Evolutionary conservation across 2,888 invertebrate species (phyloP).

Genomic region (Meiosimyza decipiens): DNA sequence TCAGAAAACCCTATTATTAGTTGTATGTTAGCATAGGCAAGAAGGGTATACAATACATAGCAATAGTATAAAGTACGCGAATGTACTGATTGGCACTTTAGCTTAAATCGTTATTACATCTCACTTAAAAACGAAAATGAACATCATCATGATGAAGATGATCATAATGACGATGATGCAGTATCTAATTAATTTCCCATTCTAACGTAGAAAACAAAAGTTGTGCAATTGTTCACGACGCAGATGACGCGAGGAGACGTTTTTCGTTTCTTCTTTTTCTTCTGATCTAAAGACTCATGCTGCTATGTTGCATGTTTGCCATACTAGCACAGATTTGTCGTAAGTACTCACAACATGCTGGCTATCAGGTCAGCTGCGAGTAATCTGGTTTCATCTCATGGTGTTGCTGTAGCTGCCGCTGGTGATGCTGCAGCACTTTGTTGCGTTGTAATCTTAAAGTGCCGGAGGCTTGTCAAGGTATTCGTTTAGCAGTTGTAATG

Average conservation of each 20-base stretch:
- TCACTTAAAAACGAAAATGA: slow-evolving; percentile 49
- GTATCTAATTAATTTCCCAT: slow-evolving; percentile 22
- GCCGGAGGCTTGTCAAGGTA: slow-evolving; percentile 57
- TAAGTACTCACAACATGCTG: slow-evolving; percentile 10
- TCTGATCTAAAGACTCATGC: too few relatives aligned
- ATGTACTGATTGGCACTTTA: slow-evolving; percentile 53
- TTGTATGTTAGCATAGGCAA: too few relatives aligned
- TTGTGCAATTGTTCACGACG: slow-evolving; percentile 8
- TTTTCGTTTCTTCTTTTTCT: too few relatives aligned
- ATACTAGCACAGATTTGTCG: not conserved
- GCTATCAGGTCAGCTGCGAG: not conserved
- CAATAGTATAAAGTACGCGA: slow-evolving; percentile 2
- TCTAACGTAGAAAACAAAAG: slow-evolving; percentile 28
- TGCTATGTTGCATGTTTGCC: not conserved
- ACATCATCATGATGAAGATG: too few relatives aligned
- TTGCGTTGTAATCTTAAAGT: slow-evolving; percentile 4
- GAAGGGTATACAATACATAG: not conserved
- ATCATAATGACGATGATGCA: slow-evolving; percentile 24
- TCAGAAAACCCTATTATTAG: too few relatives aligned
- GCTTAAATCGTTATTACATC: slow-evolving; percentile 57
- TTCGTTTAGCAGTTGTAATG: slow-evolving; percentile 21
- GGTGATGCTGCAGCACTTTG: too few relatives aligned
- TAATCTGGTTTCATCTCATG: slow-evolving; percentile 16
- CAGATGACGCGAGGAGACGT: too few relatives aligned
- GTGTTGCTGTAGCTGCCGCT: too few relatives aligned